Conservation (phyloP, 2,113 vertebrate species). For the Periophthalmus modestus region DNA sequence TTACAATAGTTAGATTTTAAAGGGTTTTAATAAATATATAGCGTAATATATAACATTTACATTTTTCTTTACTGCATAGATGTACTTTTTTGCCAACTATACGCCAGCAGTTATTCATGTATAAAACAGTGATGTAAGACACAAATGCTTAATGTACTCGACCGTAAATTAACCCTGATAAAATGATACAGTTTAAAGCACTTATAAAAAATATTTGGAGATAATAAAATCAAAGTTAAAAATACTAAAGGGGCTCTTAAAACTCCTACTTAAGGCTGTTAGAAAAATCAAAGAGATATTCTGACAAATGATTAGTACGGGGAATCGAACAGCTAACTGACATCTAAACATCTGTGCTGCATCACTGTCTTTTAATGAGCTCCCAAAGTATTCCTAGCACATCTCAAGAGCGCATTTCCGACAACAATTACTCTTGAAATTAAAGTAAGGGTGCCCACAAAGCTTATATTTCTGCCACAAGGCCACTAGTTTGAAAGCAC, state of each 20-base stretch:
- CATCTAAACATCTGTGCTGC: conserved; percentile 38
- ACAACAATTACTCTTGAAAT: not conserved
- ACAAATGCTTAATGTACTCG: not conserved
- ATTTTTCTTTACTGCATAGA: conserved; percentile 63
- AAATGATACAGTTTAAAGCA: conserved; percentile 1
- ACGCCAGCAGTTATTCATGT: not conserved
- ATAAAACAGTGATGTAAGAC: conserved; percentile 1
- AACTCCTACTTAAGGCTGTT: conserved; percentile 11
- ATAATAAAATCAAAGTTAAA: conserved; percentile 1
- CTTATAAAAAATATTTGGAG: not conserved
- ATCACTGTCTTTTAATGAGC: conserved; percentile 8
- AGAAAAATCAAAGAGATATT: conserved; percentile 4
- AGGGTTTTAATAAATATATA: conserved; percentile 47
- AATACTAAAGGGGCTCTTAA: not conserved
- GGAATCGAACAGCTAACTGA: conserved; percentile 11
- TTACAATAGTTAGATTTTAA: conserved; percentile 42
- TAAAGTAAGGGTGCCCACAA: not conserved
- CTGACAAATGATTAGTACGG: conserved; percentile 4
- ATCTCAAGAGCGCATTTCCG: not conserved
- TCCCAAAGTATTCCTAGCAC: not conserved
- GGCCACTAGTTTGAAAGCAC: conserved; percentile 9
- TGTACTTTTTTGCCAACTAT: conserved; percentile 16
- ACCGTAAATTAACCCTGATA: not conserved
- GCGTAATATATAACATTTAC: conserved; percentile 24
- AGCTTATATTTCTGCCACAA: not conserved